These are phyloP conservation scores for Okamejei kenojei DNA, from an alignment of 2,797 vertebrate species.

Conservation along the genomic window DNA sequence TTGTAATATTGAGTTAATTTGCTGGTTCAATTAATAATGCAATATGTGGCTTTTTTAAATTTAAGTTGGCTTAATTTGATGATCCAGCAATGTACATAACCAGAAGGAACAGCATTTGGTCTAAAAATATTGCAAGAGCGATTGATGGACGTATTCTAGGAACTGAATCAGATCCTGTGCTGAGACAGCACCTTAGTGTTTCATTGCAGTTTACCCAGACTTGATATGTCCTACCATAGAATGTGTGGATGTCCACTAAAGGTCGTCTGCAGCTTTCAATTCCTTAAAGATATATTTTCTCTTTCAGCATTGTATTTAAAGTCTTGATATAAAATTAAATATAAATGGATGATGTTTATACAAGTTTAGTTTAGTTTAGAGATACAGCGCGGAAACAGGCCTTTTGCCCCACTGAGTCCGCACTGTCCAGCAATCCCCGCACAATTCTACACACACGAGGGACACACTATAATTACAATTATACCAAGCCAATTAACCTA, in stretches of 20 bases:
- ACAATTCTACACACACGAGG: no score
- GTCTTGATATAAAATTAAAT: background rate
- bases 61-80: background rate
- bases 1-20: background rate
- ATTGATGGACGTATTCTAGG: background rate
- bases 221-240: background rate
- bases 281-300: background rate
- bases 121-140: constrained; percentile 4
- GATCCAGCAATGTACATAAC: background rate
- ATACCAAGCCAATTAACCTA: no score
- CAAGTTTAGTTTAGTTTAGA: no score
- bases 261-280: constrained; percentile 10
- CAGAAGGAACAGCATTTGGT: background rate
- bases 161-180: constrained; percentile 16
- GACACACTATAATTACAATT: no score
- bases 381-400: no score
- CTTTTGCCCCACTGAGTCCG: no score
- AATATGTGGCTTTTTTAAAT: background rate
- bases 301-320: background rate
- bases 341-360: background rate
- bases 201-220: background rate
- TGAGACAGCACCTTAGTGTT: background rate
- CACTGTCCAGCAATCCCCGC: no score
- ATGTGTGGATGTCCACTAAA: background rate
- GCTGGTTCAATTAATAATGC: background rate